Evolutionary conservation across 2,888 invertebrate genomes (phyloP).

Genomic region (Coleophora flavipennella): DNA sequence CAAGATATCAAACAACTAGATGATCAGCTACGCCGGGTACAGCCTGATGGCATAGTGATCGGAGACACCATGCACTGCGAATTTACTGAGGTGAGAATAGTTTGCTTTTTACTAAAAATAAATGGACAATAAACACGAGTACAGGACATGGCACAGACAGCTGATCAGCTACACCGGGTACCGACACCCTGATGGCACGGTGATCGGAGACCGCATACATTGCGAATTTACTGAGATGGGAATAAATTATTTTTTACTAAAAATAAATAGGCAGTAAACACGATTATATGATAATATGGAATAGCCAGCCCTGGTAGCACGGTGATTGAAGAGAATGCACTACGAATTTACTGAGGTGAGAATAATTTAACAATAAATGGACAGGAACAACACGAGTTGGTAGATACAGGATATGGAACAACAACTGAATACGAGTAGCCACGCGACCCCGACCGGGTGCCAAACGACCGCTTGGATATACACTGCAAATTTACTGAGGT

Average conservation of each 20-base stretch:
- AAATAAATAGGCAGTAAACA: no score
- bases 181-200: constrained; percentile 84
- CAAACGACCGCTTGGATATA: constrained; percentile 85
- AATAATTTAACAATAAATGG: no score
- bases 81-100: constrained; percentile 96
- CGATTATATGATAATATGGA: no score
- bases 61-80: constrained; percentile 93
- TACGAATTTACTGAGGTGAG: no score
- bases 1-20: constrained; percentile 94
- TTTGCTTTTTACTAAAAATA: no score
- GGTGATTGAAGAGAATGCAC: no score
- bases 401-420: constrained; percentile 96
- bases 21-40: constrained; percentile 95
- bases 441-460: constrained; percentile 98
- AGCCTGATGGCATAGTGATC: constrained; percentile 85
- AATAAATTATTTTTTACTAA: no score
- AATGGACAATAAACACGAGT: constrained; percentile 91
- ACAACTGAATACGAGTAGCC: constrained; percentile 91
- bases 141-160: constrained; percentile 94
- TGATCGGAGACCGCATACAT: constrained; percentile 90
- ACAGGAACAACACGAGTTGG: constrained; percentile 88
- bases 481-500: constrained; percentile 95
- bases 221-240: no score
- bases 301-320: no score
- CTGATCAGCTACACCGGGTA: constrained; percentile 94